Conservation (phyloP, 2,888 invertebrate species). For the Acrocyrtus sp. region DNA sequence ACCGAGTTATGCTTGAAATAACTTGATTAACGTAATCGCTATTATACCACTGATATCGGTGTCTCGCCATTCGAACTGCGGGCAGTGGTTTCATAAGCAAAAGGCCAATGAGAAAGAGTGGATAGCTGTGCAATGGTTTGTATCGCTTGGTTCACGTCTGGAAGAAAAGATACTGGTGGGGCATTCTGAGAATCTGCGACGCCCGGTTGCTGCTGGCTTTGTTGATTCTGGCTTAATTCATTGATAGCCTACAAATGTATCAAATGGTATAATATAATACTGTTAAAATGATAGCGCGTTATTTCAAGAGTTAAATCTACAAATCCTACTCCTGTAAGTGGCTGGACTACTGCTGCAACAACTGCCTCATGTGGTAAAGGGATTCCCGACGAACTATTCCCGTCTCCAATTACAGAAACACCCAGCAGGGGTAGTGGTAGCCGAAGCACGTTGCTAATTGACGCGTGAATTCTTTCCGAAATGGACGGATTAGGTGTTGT, state of each 20-base stretch:
- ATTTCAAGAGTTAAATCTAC: no score
- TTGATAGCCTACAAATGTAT: no score
- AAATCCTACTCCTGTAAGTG: no score
- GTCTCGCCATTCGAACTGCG: no score
- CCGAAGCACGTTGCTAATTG: slow-evolving; percentile 28
- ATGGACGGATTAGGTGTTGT: slow-evolving; percentile 28
- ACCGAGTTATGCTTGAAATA: no score
- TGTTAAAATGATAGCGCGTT: no score
- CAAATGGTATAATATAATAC: no score
- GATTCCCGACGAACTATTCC: background rate
- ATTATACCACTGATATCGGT: no score
- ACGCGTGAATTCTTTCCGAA: slow-evolving; percentile 23
- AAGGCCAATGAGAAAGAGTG: slow-evolving; percentile 43
- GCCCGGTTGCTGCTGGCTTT: background rate
- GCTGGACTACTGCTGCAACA: background rate
- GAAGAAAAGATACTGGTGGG: slow-evolving; percentile 34
- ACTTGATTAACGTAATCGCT: no score
- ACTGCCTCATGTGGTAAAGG: background rate
- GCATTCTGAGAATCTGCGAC: slow-evolving; percentile 30
- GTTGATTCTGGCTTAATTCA: background rate
- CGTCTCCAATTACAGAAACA: background rate
- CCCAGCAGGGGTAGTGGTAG: slow-evolving; percentile 39
- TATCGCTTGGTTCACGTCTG: slow-evolving; percentile 22
- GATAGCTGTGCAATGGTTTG: slow-evolving; percentile 39
- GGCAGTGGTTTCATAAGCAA: slow-evolving; percentile 35